Conservation (phyloP, 1,140 invertebrate species). For the Drosophila santomea region DNA sequence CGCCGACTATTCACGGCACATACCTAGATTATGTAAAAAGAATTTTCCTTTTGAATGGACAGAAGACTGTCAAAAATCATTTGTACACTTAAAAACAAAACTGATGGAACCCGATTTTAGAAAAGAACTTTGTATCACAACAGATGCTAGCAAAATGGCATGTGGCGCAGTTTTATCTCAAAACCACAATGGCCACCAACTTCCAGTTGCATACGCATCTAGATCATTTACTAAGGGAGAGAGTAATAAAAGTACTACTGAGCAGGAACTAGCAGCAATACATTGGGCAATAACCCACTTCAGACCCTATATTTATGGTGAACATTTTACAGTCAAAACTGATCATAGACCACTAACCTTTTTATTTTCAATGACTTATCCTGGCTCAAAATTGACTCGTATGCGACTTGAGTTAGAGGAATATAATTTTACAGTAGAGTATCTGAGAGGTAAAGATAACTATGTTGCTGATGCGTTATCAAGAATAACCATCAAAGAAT, state of each 20-base stretch:
- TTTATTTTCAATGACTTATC: too few relatives aligned
- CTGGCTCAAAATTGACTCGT: too few relatives aligned
- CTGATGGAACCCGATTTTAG: not conserved
- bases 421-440: too few relatives aligned
- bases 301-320: not conserved
- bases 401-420: too few relatives aligned
- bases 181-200: slow-evolving; percentile 1
- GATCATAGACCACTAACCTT: too few relatives aligned
- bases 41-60: slow-evolving; percentile 52
- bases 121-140: not conserved
- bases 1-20: slow-evolving; percentile 29
- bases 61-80: slow-evolving; percentile 50
- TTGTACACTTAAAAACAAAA: not conserved
- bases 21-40: slow-evolving; percentile 49
- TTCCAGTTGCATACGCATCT: not conserved
- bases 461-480: too few relatives aligned
- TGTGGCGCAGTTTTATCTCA: slow-evolving; percentile 2
- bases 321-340: too few relatives aligned
- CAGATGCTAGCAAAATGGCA: not conserved
- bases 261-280: not conserved
- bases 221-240: not conserved
- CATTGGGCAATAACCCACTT: not conserved
- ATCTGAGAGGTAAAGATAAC: too few relatives aligned
- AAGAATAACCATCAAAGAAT: too few relatives aligned
- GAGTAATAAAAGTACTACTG: not conserved